Evolutionary conservation across 2,113 vertebrate species (phyloP).

Genomic region (Heterochromis multidens): DNA sequence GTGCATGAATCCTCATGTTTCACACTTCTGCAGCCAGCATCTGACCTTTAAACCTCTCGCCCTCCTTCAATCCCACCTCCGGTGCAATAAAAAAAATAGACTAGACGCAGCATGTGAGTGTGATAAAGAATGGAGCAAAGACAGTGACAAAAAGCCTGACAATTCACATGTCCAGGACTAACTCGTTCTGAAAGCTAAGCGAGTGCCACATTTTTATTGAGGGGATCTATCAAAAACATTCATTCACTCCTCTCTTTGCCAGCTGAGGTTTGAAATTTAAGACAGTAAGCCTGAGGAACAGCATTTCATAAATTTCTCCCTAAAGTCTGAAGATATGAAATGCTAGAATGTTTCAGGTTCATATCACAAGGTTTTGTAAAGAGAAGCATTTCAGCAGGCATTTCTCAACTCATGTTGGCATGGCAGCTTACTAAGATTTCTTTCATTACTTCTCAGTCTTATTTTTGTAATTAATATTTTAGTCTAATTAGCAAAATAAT

Average conservation of each 20-base stretch:
- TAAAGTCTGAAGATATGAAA: not conserved
- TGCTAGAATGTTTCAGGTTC: not conserved
- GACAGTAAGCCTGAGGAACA: not conserved
- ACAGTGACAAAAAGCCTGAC: conserved; percentile 13
- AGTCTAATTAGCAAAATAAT: too few species aligned
- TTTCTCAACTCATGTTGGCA: not conserved
- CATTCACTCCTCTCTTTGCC: not conserved
- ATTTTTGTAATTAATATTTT: not conserved
- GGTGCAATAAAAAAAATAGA: conserved; percentile 1
- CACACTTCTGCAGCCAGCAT: not conserved
- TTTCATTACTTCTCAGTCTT: not conserved
- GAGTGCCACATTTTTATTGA: conserved; percentile 23
- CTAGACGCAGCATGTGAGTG: not conserved
- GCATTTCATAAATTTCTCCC: not conserved
- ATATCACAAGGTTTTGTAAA: not conserved
- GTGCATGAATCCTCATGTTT: not conserved
- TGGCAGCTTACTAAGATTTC: not conserved
- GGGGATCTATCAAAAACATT: conserved; percentile 14
- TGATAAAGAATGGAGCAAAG: conserved; percentile 18
- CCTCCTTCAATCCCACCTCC: not conserved
- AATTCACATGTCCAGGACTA: conserved; percentile 28
- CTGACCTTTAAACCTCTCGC: conserved; percentile 7
- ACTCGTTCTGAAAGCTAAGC: conserved; percentile 7
- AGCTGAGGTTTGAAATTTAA: not conserved
- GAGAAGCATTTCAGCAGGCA: not conserved